A percentile compares a stretch with the other conserved stretches of the same genome.
These are phyloP conservation scores for Chromoteleia sp. DNA, from an alignment of 2,888 invertebrate genomes.

Conservation along the genomic window DNA sequence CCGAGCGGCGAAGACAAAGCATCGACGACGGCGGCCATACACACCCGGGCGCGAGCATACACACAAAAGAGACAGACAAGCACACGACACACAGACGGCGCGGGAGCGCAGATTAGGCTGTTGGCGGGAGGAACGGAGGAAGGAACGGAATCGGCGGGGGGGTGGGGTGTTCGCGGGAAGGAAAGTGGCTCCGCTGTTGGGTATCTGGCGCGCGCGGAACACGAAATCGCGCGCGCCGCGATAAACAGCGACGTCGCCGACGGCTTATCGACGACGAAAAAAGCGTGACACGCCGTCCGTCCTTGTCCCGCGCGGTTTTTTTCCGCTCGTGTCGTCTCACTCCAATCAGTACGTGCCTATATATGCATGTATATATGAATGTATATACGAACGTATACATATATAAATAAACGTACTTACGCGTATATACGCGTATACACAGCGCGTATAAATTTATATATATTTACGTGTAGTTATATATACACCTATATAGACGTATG, in stretches of 20 bases:
- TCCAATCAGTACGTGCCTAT: not conserved
- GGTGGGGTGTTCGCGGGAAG: constrained; percentile 11
- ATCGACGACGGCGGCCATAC: constrained; percentile 34
- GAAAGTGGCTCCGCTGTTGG: constrained; percentile 52
- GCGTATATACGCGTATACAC: not conserved
- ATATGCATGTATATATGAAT: not conserved
- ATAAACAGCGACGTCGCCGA: constrained; percentile 67
- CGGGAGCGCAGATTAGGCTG: constrained; percentile 31
- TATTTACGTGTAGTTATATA: constrained; percentile 4
- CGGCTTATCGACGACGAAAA: constrained; percentile 64
- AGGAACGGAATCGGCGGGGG: not conserved
- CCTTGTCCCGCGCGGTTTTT: constrained; percentile 60
- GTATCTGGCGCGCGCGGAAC: constrained; percentile 50
- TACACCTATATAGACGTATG: not conserved
- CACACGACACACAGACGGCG: not conserved
- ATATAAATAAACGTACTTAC: constrained; percentile 6
- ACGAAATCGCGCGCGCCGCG: constrained; percentile 43
- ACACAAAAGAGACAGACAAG: not conserved
- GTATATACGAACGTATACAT: constrained; percentile 1
- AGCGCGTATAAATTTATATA: not conserved
- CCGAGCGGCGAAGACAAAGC: constrained; percentile 52
- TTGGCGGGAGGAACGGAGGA: constrained; percentile 13
- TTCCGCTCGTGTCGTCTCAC: constrained; percentile 60
- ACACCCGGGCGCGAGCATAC: constrained; percentile 11
- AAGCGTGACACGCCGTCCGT: constrained; percentile 22